These are phyloP conservation scores for Microctenopoma lineatum DNA, from an alignment of 2,797 vertebrate species.

Conservation along the genomic window DNA sequence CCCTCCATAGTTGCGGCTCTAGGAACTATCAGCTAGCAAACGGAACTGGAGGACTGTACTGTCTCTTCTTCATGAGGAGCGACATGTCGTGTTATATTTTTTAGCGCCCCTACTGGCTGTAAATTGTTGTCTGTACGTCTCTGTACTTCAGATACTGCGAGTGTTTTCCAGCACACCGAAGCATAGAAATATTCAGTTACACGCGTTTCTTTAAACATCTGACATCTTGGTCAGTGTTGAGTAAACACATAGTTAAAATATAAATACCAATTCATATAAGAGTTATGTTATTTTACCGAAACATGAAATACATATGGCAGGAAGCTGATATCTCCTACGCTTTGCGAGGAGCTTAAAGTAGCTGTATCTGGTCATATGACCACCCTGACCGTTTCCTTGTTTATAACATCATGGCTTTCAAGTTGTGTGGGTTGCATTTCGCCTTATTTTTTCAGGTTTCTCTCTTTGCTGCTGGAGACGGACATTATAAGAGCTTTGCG, in stretches of 20 bases:
- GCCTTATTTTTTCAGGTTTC: conserved; percentile 11
- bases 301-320: fast-evolving
- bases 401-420: conserved; percentile 56
- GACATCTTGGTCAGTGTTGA: neutral
- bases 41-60: conserved; percentile 23
- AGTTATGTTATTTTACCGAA: neutral
- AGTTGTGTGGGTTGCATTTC: fast-evolving
- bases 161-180: neutral
- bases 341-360: conserved; percentile 17
- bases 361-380: conserved; percentile 67
- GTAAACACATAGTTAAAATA: neutral
- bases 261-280: neutral
- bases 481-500: conserved; percentile 32
- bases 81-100: too few relatives aligned
- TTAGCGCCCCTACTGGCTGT: conserved; percentile 43
- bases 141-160: neutral
- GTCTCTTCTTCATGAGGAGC: conserved; percentile 34
- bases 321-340: neutral
- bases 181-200: neutral
- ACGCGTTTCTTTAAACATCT: neutral
- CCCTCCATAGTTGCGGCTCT: conserved; percentile 81
- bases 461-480: conserved; percentile 14
- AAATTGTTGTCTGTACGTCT: fast-evolving
- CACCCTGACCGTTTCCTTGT: neutral
- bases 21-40: conserved; percentile 41